phyloP scores from a whole-genome alignment of 2,888 invertebrate species.

The Aporophyla lueneburgensis region DNA sequence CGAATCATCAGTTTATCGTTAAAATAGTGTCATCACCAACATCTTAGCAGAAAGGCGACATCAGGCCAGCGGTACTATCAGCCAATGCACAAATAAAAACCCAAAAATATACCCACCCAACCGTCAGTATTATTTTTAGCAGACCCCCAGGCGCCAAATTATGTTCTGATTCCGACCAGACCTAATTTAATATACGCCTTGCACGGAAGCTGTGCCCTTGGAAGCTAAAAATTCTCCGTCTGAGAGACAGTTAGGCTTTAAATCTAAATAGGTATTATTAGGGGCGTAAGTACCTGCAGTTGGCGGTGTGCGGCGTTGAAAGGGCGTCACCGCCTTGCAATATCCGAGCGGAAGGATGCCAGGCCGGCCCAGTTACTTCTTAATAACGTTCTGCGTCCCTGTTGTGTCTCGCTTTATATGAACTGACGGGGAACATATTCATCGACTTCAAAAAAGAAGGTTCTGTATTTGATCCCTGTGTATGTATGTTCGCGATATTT shows the following conservation, averaged over 20 bases:
- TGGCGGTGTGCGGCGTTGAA: slow-evolving; percentile 21
- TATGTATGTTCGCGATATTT: too few relatives aligned
- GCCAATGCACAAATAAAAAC: background rate
- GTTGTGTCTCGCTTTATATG: background rate
- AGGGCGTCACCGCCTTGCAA: slow-evolving; percentile 60
- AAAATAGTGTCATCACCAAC: background rate
- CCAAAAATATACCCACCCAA: slow-evolving; percentile 11
- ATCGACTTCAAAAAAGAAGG: too few relatives aligned
- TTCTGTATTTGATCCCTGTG: too few relatives aligned
- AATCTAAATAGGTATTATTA: slow-evolving; percentile 27
- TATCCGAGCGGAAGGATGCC: slow-evolving; percentile 78
- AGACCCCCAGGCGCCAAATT: slow-evolving; percentile 30
- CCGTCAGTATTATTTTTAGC: slow-evolving; percentile 37
- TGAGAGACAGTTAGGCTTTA: slow-evolving; percentile 13
- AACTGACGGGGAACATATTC: background rate
- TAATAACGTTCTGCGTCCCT: slow-evolving; percentile 30
- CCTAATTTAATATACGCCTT: slow-evolving; percentile 33
- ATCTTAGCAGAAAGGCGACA: background rate
- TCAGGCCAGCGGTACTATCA: slow-evolving; percentile 1
- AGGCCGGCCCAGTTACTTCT: slow-evolving; percentile 65
- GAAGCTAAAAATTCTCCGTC: slow-evolving; percentile 15
- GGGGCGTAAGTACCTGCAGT: slow-evolving; percentile 22
- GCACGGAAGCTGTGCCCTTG: slow-evolving; percentile 39
- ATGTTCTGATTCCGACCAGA: slow-evolving; percentile 17
- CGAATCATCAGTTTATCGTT: background rate